Evolutionary conservation across 35 echinoderm and acorn worm species (phyloP).

Genomic region (Hemicentrotus pulcherrimus): DNA sequence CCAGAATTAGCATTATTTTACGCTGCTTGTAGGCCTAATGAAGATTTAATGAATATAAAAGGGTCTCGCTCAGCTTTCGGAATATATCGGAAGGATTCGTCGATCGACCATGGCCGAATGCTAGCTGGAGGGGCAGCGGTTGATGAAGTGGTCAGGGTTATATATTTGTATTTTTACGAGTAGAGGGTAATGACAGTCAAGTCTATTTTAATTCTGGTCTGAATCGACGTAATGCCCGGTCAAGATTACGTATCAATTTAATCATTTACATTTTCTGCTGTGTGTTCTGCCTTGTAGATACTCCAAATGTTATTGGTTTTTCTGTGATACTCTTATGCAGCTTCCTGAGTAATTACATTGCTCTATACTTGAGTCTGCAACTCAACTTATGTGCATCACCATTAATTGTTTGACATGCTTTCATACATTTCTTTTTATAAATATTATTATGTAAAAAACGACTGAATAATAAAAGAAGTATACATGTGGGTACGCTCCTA

Average conservation of each 20-base stretch:
- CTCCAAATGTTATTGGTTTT: background rate
- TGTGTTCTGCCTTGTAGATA: background rate
- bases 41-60: slow-evolving; percentile 33
- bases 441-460: too few species aligned
- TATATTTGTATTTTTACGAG: background rate
- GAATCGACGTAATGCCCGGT: background rate
- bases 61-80: background rate
- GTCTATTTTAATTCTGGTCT: background rate
- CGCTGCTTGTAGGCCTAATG: slow-evolving; percentile 34
- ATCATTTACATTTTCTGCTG: background rate
- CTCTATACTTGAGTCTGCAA: too few species aligned
- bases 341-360: background rate
- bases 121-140: background rate
- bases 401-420: too few species aligned
- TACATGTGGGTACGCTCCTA: too few species aligned
- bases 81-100: background rate
- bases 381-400: too few species aligned
- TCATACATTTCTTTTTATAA: too few species aligned
- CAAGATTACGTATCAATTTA: slow-evolving; percentile 4
- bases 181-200: background rate
- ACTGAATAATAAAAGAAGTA: too few species aligned
- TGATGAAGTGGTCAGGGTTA: background rate
- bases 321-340: background rate
- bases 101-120: background rate
- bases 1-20: slow-evolving; percentile 17